Evolutionary conservation across 2,888 invertebrate species (phyloP).

Genomic region (Ditula angustiorana): DNA sequence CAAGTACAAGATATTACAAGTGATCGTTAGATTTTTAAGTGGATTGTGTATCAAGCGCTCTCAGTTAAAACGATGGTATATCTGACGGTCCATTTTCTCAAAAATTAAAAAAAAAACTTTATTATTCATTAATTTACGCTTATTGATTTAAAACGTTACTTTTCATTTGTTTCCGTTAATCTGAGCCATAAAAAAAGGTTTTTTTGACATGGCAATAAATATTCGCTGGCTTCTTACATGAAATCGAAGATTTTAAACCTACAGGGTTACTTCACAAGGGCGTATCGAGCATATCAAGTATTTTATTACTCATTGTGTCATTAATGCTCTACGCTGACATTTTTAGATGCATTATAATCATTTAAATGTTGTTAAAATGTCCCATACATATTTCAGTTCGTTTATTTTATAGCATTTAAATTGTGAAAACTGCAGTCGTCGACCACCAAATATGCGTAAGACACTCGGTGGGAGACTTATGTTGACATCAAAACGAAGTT

Average conservation of each 20-base stretch:
- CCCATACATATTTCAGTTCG: background rate
- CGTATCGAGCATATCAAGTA: slow-evolving; percentile 5
- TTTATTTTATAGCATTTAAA: background rate
- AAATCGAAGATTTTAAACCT: slow-evolving; percentile 5
- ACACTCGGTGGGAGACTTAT: background rate
- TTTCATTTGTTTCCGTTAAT: too few species aligned
- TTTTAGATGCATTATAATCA: slow-evolving; percentile 17
- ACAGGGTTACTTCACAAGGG: slow-evolving; percentile 11
- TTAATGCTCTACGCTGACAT: slow-evolving; percentile 22
- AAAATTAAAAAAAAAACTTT: too few species aligned
- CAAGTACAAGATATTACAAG: background rate
- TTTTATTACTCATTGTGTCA: slow-evolving; percentile 27
- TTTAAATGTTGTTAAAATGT: slow-evolving; percentile 17
- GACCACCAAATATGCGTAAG: background rate
- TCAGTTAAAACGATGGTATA: background rate
- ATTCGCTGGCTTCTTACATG: background rate
- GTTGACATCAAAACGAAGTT: background rate
- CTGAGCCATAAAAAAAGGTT: background rate
- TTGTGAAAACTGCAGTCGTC: background rate
- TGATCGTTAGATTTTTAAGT: background rate
- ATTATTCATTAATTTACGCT: too few species aligned
- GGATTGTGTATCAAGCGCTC: too few species aligned
- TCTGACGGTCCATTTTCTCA: too few species aligned
- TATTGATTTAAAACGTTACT: too few species aligned
- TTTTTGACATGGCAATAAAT: background rate